Evolutionary conservation across 2,797 vertebrate genomes (phyloP).

Genomic region (Sciurus vulgaris): DNA sequence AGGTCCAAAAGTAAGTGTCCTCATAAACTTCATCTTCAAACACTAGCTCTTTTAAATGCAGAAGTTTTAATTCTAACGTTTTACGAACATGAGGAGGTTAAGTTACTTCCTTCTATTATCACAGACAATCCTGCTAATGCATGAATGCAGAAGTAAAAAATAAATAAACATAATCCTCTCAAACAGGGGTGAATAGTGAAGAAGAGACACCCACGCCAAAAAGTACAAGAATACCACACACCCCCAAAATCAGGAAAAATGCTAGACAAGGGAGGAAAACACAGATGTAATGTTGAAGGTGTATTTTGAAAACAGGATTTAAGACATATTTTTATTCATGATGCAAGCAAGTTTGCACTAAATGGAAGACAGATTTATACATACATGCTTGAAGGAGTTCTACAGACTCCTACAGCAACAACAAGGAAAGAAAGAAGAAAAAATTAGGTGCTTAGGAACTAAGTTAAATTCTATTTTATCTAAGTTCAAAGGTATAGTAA

Average conservation of each 20-base stretch:
- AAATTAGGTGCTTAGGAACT: neutral
- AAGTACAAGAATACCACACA: neutral
- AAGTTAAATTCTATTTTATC: neutral
- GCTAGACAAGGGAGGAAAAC: neutral
- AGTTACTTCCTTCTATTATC: conserved; percentile 7
- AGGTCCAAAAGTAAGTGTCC: neutral
- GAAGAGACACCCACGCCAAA: neutral
- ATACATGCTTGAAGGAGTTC: neutral
- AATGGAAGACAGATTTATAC: neutral
- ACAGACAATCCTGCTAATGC: neutral
- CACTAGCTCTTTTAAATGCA: neutral
- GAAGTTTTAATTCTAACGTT: neutral
- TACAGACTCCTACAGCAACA: neutral
- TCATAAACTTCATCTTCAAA: conserved; percentile 9
- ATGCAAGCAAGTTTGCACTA: neutral
- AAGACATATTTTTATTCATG: conserved; percentile 44
- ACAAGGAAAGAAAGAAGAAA: neutral
- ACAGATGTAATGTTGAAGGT: neutral
- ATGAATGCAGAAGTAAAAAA: conserved; percentile 34
- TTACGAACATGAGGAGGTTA: conserved; percentile 38
- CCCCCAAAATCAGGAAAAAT: neutral
- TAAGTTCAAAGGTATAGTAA: neutral
- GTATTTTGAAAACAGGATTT: conserved; percentile 5
- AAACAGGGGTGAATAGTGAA: neutral
- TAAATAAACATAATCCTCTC: neutral